phyloP scores from a whole-genome alignment of 2,797 vertebrate species.

The Scolopax rusticola region DNA sequence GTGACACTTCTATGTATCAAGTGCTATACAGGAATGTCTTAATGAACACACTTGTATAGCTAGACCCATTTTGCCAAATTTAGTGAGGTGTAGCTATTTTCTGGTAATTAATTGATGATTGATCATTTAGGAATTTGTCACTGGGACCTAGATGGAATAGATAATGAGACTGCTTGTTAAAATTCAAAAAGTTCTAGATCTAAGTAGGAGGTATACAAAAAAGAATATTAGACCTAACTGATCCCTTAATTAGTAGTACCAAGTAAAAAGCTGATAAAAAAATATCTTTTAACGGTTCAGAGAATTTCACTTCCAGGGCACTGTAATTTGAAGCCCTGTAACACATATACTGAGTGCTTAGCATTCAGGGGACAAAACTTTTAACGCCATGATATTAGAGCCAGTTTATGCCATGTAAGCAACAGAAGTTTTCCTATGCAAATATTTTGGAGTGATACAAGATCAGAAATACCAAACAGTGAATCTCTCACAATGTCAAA shows the following conservation, averaged over 20 bases:
- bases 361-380: background rate
- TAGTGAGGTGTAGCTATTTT: conserved; percentile 10
- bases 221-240: background rate
- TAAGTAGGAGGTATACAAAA: background rate
- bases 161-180: background rate
- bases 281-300: background rate
- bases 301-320: background rate
- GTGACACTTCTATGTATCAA: background rate
- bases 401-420: background rate
- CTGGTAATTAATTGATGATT: conserved; percentile 35
- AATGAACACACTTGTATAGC: background rate
- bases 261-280: background rate
- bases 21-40: conserved; percentile 3
- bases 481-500: background rate
- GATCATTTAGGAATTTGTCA: conserved; percentile 39
- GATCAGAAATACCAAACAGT: background rate
- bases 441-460: background rate
- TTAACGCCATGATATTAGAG: background rate
- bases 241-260: background rate
- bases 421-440: background rate
- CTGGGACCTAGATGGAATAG: background rate
- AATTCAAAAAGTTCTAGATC: background rate
- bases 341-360: background rate
- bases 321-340: background rate
- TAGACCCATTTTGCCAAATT: conserved; percentile 37